A percentile compares a stretch with the other conserved stretches of the same genome.
Conservation (phyloP, 2,797 vertebrate genomes). For the Sebastes cheni region DNA sequence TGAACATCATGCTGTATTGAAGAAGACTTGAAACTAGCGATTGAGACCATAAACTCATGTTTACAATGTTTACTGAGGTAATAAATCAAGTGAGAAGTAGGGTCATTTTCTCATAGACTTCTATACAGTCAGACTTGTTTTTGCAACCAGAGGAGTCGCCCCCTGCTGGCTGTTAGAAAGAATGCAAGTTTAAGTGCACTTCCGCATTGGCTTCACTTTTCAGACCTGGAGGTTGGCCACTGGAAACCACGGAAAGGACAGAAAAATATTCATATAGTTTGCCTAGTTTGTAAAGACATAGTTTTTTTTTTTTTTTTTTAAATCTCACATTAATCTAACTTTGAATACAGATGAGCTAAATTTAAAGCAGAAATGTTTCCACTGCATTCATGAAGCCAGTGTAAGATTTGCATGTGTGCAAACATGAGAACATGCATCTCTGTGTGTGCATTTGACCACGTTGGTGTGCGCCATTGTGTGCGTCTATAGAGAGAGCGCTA, state of each 20-base stretch:
- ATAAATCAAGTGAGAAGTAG: too few relatives aligned
- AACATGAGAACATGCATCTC: constrained; percentile 9
- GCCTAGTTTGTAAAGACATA: background rate
- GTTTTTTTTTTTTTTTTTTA: background rate
- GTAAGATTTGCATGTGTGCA: background rate
- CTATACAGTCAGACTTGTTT: too few relatives aligned
- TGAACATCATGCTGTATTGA: too few relatives aligned
- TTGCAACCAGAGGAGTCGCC: too few relatives aligned
- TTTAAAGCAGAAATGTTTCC: constrained; percentile 4
- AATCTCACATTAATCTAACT: background rate
- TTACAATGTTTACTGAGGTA: too few relatives aligned
- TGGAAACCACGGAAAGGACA: background rate
- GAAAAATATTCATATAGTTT: background rate
- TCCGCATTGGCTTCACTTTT: too few relatives aligned
- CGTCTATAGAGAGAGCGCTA: constrained; percentile 76
- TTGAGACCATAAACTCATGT: too few relatives aligned
- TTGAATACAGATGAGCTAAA: background rate
- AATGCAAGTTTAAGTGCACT: too few relatives aligned
- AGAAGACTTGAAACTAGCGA: too few relatives aligned
- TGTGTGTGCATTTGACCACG: constrained; percentile 30
- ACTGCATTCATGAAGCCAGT: background rate
- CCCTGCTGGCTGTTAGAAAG: too few relatives aligned
- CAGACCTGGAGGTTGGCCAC: too few relatives aligned
- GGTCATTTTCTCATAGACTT: accelerated
- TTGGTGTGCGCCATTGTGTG: constrained; percentile 44